Conservation (phyloP, 2,888 invertebrate species). For the Tricholauxania praeusta region DNA sequence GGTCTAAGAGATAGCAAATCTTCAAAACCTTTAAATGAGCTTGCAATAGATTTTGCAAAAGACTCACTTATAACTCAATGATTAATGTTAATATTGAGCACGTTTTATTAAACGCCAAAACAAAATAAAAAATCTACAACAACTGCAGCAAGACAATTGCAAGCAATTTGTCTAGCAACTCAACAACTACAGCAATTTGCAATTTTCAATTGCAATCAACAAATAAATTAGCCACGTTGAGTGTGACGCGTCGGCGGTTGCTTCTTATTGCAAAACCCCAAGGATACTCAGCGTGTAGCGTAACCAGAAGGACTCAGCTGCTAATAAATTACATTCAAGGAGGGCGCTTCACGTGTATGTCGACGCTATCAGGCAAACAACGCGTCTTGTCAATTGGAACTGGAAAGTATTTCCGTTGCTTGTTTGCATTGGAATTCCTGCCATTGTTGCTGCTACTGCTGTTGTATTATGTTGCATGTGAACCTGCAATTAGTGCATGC, state of each 20-base stretch:
- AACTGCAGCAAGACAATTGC: constrained; percentile 6
- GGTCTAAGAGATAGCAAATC: no score
- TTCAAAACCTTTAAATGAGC: no score
- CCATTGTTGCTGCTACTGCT: constrained; percentile 2
- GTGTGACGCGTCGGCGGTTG: background rate
- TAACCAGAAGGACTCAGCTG: no score
- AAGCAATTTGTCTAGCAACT: constrained; percentile 37
- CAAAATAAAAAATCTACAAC: background rate
- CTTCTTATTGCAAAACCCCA: no score
- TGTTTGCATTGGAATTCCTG: constrained; percentile 4
- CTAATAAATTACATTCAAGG: no score
- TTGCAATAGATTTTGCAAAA: no score
- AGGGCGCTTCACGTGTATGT: no score
- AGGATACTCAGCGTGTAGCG: no score
- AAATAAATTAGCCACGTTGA: constrained; percentile 38
- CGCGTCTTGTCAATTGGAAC: background rate
- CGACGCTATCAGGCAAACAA: background rate
- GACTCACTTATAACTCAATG: background rate
- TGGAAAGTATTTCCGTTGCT: constrained; percentile 21
- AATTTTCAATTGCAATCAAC: constrained; percentile 40
- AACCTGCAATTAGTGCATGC: constrained; percentile 20
- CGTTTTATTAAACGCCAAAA: no score
- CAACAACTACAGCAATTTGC: constrained; percentile 43
- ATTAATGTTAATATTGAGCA: background rate
- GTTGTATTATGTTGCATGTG: constrained; percentile 22